Conservation (phyloP, 2,888 invertebrate genomes). For the Sipha maydis region DNA sequence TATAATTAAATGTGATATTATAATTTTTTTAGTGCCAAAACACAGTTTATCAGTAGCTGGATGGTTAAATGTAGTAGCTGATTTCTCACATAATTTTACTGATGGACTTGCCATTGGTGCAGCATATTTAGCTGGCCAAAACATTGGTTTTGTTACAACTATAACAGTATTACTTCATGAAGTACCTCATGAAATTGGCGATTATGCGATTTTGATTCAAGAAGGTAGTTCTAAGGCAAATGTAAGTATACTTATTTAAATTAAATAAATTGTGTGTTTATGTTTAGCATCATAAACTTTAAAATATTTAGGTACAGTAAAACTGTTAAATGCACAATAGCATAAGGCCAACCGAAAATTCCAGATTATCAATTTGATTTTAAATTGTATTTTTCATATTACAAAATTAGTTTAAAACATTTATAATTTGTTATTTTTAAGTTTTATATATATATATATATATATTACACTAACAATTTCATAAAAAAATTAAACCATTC, state of each 20-base stretch:
- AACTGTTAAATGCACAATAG: no score
- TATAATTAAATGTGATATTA: not conserved
- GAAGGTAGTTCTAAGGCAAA: slow-evolving; percentile 93
- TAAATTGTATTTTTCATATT: no score
- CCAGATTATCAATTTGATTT: no score
- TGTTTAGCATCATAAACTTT: not conserved
- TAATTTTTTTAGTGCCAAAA: slow-evolving; percentile 55
- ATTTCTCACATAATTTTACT: slow-evolving; percentile 98
- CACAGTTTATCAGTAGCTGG: slow-evolving; percentile 76
- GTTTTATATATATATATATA: no score
- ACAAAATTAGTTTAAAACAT: no score
- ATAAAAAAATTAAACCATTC: no score
- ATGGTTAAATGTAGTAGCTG: slow-evolving; percentile 96
- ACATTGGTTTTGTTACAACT: slow-evolving; percentile 89
- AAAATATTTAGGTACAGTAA: not conserved
- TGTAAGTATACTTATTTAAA: slow-evolving; percentile 67
- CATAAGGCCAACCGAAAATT: no score
- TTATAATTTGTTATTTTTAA: no score
- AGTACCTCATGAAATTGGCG: slow-evolving; percentile 99
- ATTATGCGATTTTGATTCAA: slow-evolving; percentile 97
- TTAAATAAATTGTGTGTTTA: not conserved
- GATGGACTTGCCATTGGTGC: slow-evolving; percentile 99
- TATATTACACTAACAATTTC: no score
- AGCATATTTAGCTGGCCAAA: slow-evolving; percentile 91
- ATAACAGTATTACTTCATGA: slow-evolving; percentile 96